Evolutionary conservation across 2,888 invertebrate species (phyloP).

Genomic region (Habrosyne pyritoides): DNA sequence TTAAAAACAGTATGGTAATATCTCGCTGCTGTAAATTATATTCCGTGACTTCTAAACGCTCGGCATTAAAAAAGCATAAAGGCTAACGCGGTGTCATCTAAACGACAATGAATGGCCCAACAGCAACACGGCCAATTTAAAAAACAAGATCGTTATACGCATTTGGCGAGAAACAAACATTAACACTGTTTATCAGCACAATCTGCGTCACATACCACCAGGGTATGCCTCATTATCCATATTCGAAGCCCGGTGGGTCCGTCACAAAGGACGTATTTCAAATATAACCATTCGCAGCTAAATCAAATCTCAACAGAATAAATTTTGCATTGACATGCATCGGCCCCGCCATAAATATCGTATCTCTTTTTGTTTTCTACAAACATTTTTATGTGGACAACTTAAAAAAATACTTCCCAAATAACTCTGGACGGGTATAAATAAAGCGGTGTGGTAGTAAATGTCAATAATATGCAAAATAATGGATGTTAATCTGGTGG

Average conservation of each 20-base stretch:
- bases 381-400: conserved; percentile 77
- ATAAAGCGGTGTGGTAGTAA: conserved; percentile 80
- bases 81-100: conserved; percentile 39
- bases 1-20: neutral
- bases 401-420: conserved; percentile 80
- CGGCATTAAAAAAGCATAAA: conserved; percentile 30
- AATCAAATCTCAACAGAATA: conserved; percentile 73
- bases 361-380: conserved; percentile 75
- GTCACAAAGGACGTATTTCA: conserved; percentile 71
- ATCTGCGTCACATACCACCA: conserved; percentile 38
- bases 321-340: conserved; percentile 80
- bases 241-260: conserved; percentile 45
- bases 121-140: conserved; percentile 22
- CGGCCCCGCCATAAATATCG: conserved; percentile 73
- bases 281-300: conserved; percentile 60
- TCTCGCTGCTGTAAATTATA: neutral
- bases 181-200: conserved; percentile 32
- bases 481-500: conserved; percentile 78
- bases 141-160: conserved; percentile 37
- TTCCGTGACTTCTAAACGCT: neutral
- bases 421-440: conserved; percentile 77
- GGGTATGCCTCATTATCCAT: conserved; percentile 53
- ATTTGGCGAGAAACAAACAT: conserved; percentile 23
- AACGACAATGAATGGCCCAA: conserved; percentile 37
- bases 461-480: conserved; percentile 83